These are phyloP conservation scores for Vombatus ursinus DNA, from an alignment of 2,113 vertebrate species.

Conservation along the genomic window DNA sequence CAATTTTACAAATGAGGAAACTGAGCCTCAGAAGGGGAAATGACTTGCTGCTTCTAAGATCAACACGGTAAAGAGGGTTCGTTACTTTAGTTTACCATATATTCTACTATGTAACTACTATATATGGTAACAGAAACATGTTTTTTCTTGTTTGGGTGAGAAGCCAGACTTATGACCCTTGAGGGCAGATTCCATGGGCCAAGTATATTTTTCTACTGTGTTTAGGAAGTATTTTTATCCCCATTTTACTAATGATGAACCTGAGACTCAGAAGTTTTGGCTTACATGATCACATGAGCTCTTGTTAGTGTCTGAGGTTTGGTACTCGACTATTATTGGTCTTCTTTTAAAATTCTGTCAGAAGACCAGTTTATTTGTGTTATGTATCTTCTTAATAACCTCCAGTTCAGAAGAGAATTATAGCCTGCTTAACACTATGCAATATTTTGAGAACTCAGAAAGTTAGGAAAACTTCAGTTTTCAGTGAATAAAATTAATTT, in stretches of 20 bases:
- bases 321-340: neutral
- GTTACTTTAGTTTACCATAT: neutral
- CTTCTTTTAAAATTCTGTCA: neutral
- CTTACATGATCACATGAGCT: neutral
- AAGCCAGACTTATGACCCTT: neutral
- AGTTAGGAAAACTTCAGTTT: neutral
- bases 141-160: neutral
- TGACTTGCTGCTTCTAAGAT: no score
- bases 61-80: no score
- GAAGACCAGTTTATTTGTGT: neutral
- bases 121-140: neutral
- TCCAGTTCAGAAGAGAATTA: neutral
- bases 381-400: neutral
- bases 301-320: neutral
- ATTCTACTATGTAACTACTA: neutral
- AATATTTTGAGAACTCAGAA: conserved; percentile 34
- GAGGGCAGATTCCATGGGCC: neutral
- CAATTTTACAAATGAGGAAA: neutral
- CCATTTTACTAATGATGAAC: no score
- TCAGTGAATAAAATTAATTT: conserved; percentile 23
- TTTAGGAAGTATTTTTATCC: neutral
- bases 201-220: neutral
- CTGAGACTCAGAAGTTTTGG: neutral
- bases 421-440: neutral
- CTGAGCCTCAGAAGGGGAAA: neutral